Base-by-base conservation (phyloP, 1,140 invertebrate genomes). In the Spodoptera frugiperda region DNA sequence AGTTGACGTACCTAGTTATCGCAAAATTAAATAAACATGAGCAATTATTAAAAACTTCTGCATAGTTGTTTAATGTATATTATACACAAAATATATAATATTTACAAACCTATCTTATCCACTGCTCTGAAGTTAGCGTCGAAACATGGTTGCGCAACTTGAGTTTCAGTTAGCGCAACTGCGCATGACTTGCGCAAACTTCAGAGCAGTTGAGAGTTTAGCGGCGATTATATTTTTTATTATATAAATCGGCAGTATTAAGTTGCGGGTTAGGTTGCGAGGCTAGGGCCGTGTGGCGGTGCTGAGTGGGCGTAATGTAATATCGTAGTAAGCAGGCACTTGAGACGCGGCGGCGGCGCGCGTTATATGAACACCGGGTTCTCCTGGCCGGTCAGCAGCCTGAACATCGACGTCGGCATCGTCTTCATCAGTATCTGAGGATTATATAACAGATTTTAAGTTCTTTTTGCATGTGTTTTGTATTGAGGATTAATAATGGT, bases 391-490 rank as follows among this genome's bases (percentile, higher is more conserved):
- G 99, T 99, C 88, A 99, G 95, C 90, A 99, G 95, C 87, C 99
- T 96, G 95, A 99, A 99, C 98, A 99, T 99, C 67, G 99, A 99
- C 77, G 99, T 99, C 79, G 99, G 99, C 99, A 99, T 99, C 65
- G 99, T 99, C 95, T 99, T 99, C 99, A 99, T 99, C 80, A 99
- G 96, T 86, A 99, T 99, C 98, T 99, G 95, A 21, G 96, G 96
- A 49, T 65, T 2, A 19, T n/a, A 15, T 44, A 21, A 21, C 49
- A 2, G 19, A 11, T 30, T 8, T 19, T 15, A 19, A 59, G 17
- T 21, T 21, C 55, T 5, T 19, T 39, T 33, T 33, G 8, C 8
- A 33, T 19, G 21, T 25, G 21, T 25, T 25, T 25, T 25, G 21
- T 25, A 25, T 25, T n/a, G n/a, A n/a, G n/a, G n/a, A n/a, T n/a